These are phyloP conservation scores for Geotrypetes seraphini DNA, from an alignment of 2,797 vertebrate species.

Conservation along the genomic window DNA sequence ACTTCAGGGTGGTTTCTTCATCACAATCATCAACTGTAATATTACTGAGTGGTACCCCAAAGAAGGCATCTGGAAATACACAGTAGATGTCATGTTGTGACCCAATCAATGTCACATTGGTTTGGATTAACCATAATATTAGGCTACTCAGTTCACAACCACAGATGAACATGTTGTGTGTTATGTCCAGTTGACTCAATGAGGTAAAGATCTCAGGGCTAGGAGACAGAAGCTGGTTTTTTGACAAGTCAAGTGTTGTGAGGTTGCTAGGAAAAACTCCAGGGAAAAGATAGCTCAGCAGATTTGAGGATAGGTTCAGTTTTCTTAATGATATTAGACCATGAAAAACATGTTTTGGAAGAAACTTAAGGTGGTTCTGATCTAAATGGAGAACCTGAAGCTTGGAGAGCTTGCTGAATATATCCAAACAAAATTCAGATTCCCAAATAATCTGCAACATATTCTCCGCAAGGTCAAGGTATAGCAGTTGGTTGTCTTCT, in stretches of 20 bases:
- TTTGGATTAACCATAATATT: slow-evolving; percentile 60
- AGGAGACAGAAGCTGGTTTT: slow-evolving; percentile 64
- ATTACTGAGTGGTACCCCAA: slow-evolving; percentile 32
- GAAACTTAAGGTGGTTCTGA: slow-evolving; percentile 53
- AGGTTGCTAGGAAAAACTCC: slow-evolving; percentile 56
- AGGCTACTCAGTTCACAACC: slow-evolving; percentile 48
- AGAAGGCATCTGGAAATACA: slow-evolving; percentile 47
- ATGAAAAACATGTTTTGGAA: slow-evolving; percentile 61
- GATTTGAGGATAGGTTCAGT: slow-evolving; percentile 65
- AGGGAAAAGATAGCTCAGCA: slow-evolving; percentile 51
- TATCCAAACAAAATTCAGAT: slow-evolving; percentile 39
- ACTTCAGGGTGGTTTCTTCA: slow-evolving; percentile 45
- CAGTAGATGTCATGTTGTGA: slow-evolving; percentile 45
- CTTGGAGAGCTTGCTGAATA: slow-evolving; percentile 41
- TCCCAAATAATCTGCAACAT: slow-evolving; percentile 59
- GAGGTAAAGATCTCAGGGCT: slow-evolving; percentile 51
- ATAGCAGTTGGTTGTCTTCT: slow-evolving; percentile 34
- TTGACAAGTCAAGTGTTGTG: slow-evolving; percentile 52
- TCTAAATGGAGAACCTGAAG: slow-evolving; percentile 52
- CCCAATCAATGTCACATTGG: slow-evolving; percentile 45
- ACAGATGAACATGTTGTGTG: slow-evolving; percentile 63
- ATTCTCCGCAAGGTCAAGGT: slow-evolving; percentile 52
- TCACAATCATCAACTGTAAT: slow-evolving; percentile 38
- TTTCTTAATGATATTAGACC: slow-evolving; percentile 47
- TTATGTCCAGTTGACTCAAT: slow-evolving; percentile 51